Percentiles rank a stretch among this genome's conserved stretches.
Conservation (phyloP, 1,140 invertebrate species). For the Gryon sp. region DNA sequence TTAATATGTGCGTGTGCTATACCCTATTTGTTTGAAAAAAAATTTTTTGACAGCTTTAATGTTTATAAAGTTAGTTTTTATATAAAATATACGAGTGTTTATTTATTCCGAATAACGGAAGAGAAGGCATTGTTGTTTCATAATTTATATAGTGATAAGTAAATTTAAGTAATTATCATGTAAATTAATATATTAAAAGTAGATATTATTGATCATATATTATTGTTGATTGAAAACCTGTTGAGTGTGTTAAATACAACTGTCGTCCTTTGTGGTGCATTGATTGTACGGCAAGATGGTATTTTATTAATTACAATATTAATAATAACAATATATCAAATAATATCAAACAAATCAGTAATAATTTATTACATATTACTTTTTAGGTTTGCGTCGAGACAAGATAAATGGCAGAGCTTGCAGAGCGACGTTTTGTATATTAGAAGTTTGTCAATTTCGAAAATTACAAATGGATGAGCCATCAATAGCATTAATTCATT, state of each 20-base stretch:
- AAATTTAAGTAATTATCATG: no score
- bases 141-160: no score
- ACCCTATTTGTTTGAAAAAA: no score
- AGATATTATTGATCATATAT: no score
- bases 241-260: constrained; percentile 82
- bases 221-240: constrained; percentile 70
- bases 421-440: constrained; percentile 90
- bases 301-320: constrained; percentile 16
- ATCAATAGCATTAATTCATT: background rate
- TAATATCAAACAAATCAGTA: background rate
- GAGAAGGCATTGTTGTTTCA: no score
- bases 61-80: no score
- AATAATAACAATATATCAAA: background rate
- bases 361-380: background rate
- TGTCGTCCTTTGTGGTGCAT: constrained; percentile 95
- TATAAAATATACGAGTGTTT: no score
- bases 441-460: constrained; percentile 84
- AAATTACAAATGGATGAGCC: background rate
- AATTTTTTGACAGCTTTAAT: no score
- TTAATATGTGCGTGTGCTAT: no score
- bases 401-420: constrained; percentile 92
- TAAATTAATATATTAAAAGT: no score
- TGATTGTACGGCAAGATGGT: constrained; percentile 92
- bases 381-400: constrained; percentile 87
- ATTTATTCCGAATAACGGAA: no score